These are phyloP conservation scores for Microplitis mediator DNA, from an alignment of 1,140 invertebrate species.

Conservation along the genomic window DNA sequence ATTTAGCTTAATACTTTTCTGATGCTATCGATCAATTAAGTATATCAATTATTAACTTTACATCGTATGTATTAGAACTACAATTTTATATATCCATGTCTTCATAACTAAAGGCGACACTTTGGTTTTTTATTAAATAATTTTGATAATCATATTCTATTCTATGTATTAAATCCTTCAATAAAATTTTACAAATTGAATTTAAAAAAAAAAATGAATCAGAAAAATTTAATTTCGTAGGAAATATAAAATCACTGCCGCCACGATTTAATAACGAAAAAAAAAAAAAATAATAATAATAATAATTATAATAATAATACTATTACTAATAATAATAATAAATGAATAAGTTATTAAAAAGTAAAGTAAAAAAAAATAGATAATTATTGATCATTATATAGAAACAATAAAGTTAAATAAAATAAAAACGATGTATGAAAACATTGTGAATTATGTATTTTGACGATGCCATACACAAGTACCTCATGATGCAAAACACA, in stretches of 20 bases:
- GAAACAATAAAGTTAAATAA: conserved; percentile 19
- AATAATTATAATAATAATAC: not conserved
- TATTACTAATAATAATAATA: too few species aligned
- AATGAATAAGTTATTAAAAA: conserved; percentile 30
- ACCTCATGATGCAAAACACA: conserved; percentile 60
- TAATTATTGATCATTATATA: conserved; percentile 45
- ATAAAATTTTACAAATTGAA: not conserved
- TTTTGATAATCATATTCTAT: too few species aligned
- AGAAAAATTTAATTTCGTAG: not conserved
- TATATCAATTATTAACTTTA: too few species aligned
- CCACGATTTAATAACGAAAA: conserved; percentile 33
- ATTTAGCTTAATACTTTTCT: too few species aligned
- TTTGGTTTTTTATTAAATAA: too few species aligned
- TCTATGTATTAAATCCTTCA: too few species aligned
- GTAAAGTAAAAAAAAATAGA: conserved; percentile 19
- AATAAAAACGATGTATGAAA: conserved; percentile 28
- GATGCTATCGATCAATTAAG: too few species aligned
- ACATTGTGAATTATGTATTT: conserved; percentile 54
- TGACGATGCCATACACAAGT: conserved; percentile 59
- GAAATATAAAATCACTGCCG: conserved; percentile 45
- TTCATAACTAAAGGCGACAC: too few species aligned
- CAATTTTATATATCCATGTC: not conserved
- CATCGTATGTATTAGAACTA: not conserved
- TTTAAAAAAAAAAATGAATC: not conserved
- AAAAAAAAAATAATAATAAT: conserved; percentile 3